Evolutionary conservation across 2,888 invertebrate genomes (phyloP), one percentile per base, ranked within the genome.

Genomic region (Monoplex corrugatus): DNA sequence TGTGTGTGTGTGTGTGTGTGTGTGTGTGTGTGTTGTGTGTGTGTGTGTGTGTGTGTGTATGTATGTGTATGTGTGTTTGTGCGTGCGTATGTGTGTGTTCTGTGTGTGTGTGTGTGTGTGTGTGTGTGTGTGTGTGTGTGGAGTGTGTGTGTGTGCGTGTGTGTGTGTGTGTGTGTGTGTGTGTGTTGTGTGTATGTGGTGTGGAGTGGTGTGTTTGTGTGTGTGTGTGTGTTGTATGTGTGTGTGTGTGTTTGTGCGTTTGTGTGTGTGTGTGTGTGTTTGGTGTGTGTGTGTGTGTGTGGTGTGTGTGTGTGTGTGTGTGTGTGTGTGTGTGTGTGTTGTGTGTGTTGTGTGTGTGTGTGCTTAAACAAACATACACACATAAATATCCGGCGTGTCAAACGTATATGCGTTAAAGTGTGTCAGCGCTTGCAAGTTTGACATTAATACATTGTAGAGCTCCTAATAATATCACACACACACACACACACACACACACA

Each of bases 91-190:
- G 63, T 63, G 63, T 63, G 63, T 63, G 63, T 63, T n/a, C n/a
- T n/a, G 63, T 23, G 63, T 63, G 63, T 23, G 63, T 63, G 63
- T 23, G 63, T 63, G 63, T 63, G 63, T 63, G 63, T 63, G 63
- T 63, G 63, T 63, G 63, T 63, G 63, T 63, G 63, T 63, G 63
- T 16, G 23, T 63, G 63, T 63, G 63, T 16, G 63, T 23, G 13
- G 3, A 23, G 16, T 16, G 3, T 5, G 68, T n/a, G 68, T n/a
- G 68, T 68, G 68, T 19, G 68, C 32, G 68, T 68, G 68, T 68
- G 68, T 68, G 68, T 68, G 68, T 68, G 68, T 68, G n/a, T n/a
- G 68, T 68, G 68, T 68, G 68, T 68, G 68, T n/a, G 68, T 68
- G 68, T n/a, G 68, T 68, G 68, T 1, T 6, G 68, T 68, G 68